A percentile compares a stretch with the other conserved stretches of the same genome.
These are phyloP conservation scores for Calameuta filiformis DNA, from an alignment of 2,888 invertebrate species.

Conservation along the genomic window DNA sequence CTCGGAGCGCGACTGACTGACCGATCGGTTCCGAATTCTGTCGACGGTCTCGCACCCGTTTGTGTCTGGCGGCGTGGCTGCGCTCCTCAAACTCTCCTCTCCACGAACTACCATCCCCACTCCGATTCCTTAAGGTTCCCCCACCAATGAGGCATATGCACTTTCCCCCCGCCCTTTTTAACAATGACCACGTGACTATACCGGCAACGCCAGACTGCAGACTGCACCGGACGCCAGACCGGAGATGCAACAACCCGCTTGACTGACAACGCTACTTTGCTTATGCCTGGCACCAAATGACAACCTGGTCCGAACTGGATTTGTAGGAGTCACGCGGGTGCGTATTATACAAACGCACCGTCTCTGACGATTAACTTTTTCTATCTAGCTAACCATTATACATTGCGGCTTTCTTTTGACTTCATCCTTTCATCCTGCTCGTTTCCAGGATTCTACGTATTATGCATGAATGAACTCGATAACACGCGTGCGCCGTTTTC, in stretches of 20 bases:
- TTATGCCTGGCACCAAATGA: slow-evolving; percentile 40
- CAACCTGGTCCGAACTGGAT: neutral
- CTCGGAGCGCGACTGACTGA: slow-evolving; percentile 51
- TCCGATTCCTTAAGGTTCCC: slow-evolving; percentile 23
- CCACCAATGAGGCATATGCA: slow-evolving; percentile 32
- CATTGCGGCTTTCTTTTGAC: neutral
- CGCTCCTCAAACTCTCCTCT: slow-evolving; percentile 30
- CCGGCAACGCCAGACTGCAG: neutral
- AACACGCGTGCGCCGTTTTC: neutral
- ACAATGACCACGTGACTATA: neutral
- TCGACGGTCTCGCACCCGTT: slow-evolving; percentile 54
- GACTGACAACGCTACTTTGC: slow-evolving; percentile 56
- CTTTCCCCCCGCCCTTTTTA: slow-evolving; percentile 20
- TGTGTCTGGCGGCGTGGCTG: slow-evolving; percentile 49
- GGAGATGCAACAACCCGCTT: slow-evolving; percentile 36
- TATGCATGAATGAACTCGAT: neutral
- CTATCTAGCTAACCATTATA: neutral
- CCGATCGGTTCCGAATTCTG: slow-evolving; percentile 42
- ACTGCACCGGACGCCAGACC: slow-evolving; percentile 4
- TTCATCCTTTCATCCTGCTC: neutral
- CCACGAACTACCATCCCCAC: slow-evolving; percentile 31
- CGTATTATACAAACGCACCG: slow-evolving; percentile 38
- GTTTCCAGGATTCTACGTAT: neutral
- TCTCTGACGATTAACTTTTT: neutral
- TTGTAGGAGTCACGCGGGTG: slow-evolving; percentile 36